phyloP scores from a whole-genome alignment of 2,113 vertebrate genomes.

The Sorex araneus region DNA sequence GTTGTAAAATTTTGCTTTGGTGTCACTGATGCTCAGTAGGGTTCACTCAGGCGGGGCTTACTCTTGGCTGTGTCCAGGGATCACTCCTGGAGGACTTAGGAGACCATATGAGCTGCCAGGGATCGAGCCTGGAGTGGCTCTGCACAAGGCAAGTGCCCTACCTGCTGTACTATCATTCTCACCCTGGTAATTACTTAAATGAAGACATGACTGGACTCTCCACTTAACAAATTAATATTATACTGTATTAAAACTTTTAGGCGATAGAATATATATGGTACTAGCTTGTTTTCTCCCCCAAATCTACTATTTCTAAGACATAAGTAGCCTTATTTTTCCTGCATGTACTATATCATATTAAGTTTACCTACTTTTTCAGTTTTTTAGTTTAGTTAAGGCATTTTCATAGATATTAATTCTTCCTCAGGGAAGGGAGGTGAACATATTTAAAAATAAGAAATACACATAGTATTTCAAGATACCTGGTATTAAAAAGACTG shows the following conservation, averaged over 20 bases:
- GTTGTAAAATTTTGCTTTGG: background rate
- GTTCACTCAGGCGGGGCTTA: too few relatives aligned
- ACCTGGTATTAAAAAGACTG: background rate
- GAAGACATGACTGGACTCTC: background rate
- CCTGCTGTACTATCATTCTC: too few relatives aligned
- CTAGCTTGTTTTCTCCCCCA: background rate
- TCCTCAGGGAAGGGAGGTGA: background rate
- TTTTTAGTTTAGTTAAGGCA: background rate
- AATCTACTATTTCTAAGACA: slow-evolving; percentile 25
- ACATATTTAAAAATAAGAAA: background rate
- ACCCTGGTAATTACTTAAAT: background rate
- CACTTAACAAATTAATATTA: background rate
- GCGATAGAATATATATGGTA: background rate
- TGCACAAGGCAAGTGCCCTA: too few relatives aligned
- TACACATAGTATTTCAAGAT: slow-evolving; percentile 8
- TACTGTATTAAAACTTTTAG: background rate
- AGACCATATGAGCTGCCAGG: too few relatives aligned
- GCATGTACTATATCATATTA: background rate
- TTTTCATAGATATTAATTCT: slow-evolving; percentile 16
- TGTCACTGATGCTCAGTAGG: too few relatives aligned
- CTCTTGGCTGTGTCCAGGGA: too few relatives aligned
- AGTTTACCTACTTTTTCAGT: background rate
- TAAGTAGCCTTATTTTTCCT: background rate
- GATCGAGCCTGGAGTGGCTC: too few relatives aligned
- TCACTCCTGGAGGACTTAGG: too few relatives aligned